Evolutionary conservation across 2,888 invertebrate genomes (phyloP), one percentile per base, ranked within the genome.

Genomic region (Stenoptilia bipunctidactyla): DNA sequence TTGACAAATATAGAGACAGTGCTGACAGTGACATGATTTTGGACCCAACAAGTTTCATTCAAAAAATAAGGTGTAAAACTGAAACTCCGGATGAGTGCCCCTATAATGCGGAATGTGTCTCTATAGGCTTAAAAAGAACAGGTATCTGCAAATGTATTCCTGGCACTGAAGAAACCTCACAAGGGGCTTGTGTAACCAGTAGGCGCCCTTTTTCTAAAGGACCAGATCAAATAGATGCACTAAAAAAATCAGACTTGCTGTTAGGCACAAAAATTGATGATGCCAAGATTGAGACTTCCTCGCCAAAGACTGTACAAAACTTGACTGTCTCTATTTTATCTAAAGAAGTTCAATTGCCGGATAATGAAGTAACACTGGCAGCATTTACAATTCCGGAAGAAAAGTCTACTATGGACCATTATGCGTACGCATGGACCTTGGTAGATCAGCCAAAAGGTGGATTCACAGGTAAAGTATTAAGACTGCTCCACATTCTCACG

Each of bases 341-440:
- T 0, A 92, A 94, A 70, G 87, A 89, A 66, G 82, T 83, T 14
- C 80, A 82, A 61, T 73, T 96, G 41, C 97, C 97, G 0, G 91
- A 92, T 47, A 93, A 93, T 67, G 92, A 93, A 72, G 93, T 92
- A 1, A 92, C 91, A 1, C 73, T 97, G 40, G 90, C 91, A 8
- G 96, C 94, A 0, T 92, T 89, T 59, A 93, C 93, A 1, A 87
- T 92, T 13, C 93, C 94, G 5, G 89, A 90, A 47, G 91, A 92
- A 56, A 86, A 89, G 45, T 80, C 88, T 1, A 90, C 89, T 56
- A 88, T 86, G 60, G 89, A 86, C 42, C 91, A 90, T 60, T 97
- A 94, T 64, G 92, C 90, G 56, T 97, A 94, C 70, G 90, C 91
- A 15, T 97, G 97, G 97, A 92, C 90, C 13, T 83, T 96, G 20